These are phyloP conservation scores for Apeira syringaria DNA, from an alignment of 2,888 invertebrate species.

Conservation along the genomic window DNA sequence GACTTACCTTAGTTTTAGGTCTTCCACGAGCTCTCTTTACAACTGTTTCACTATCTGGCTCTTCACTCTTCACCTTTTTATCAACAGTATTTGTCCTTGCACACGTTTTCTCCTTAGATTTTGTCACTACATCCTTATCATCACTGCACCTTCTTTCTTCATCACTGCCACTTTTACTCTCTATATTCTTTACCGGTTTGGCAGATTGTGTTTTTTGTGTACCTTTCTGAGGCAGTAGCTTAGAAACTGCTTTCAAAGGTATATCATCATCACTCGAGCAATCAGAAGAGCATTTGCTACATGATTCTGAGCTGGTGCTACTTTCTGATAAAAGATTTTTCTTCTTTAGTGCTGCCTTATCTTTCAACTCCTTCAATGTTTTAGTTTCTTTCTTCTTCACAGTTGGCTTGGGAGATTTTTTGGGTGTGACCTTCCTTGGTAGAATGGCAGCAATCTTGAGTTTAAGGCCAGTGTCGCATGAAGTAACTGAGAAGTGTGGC, in stretches of 20 bases:
- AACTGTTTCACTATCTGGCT: constrained; percentile 43
- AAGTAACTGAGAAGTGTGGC: constrained; percentile 85
- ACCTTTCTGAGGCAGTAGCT: constrained; percentile 59
- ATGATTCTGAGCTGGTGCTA: constrained; percentile 78
- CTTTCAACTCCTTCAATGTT: constrained; percentile 39
- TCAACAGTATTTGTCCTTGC: constrained; percentile 51
- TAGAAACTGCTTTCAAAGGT: constrained; percentile 70
- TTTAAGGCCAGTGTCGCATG: constrained; percentile 84
- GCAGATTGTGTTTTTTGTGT: constrained; percentile 42
- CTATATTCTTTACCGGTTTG: constrained; percentile 44
- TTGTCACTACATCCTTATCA: constrained; percentile 53
- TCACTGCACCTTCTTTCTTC: constrained; percentile 54
- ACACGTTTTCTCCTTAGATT: constrained; percentile 64
- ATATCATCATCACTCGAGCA: constrained; percentile 76
- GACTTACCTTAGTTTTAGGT: constrained; percentile 71
- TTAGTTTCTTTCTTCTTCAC: constrained; percentile 65
- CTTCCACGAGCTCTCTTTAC: constrained; percentile 66
- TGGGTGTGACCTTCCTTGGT: constrained; percentile 66
- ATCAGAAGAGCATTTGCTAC: constrained; percentile 74
- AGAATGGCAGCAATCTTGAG: constrained; percentile 85
- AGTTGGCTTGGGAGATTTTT: constrained; percentile 59
- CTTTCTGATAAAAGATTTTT: constrained; percentile 63
- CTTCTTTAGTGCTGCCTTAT: constrained; percentile 47
- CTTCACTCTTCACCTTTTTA: constrained; percentile 69
- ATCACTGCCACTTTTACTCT: constrained; percentile 60